Evolutionary conservation across 2,113 vertebrate genomes (phyloP).

Genomic region (Sphaerodactylus townsendi): DNA sequence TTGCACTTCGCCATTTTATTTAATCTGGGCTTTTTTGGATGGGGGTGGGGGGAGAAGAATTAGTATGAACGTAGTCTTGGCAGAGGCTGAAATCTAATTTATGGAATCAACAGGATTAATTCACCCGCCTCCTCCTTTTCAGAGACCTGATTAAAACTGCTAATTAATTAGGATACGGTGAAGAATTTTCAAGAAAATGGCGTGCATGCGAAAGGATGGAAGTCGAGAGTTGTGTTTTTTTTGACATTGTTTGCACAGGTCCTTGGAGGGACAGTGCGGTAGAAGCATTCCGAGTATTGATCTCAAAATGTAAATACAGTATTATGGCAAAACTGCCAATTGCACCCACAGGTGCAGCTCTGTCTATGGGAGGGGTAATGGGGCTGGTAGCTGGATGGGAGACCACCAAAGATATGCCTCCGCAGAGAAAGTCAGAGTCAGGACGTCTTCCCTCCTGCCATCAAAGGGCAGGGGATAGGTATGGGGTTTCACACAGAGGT

Average conservation of each 20-base stretch:
- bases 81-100: background rate
- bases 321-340: background rate
- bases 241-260: background rate
- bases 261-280: too few species aligned
- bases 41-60: too few species aligned
- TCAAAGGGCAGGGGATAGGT: too few species aligned
- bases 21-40: background rate
- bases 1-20: slow-evolving; percentile 16
- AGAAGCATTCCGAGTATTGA: background rate
- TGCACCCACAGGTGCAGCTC: background rate
- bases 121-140: background rate
- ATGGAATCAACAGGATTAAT: slow-evolving; percentile 4
- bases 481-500: too few species aligned
- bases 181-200: background rate
- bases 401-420: too few species aligned
- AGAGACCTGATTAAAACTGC: background rate
- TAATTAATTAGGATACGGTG: background rate
- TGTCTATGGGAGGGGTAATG: background rate
- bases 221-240: background rate
- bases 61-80: background rate
- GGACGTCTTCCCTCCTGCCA: too few species aligned
- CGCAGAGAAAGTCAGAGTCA: too few species aligned
- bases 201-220: background rate
- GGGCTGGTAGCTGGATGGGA: too few species aligned
- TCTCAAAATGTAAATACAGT: background rate